Evolutionary conservation across 2,888 invertebrate species (phyloP), one percentile per base, ranked within the genome.

Genomic region (Eupithecia vulgata): DNA sequence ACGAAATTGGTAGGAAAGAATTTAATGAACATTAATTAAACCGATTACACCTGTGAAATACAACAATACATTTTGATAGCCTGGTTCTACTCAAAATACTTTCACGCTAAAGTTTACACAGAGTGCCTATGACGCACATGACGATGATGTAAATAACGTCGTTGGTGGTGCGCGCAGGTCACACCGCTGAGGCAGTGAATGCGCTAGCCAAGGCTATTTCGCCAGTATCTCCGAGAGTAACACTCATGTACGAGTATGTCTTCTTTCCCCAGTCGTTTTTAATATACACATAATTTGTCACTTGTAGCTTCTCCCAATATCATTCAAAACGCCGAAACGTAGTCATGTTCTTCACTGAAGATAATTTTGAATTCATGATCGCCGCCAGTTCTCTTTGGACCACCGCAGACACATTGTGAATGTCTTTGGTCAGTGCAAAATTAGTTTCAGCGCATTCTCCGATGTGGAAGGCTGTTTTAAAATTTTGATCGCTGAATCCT

Each of bases 21-120:
- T 37, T 92, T 92, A 93, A 87, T 93, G 83, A 88, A 92, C 90
- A 92, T 89, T 84, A 88, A 89, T 85, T 87, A 81, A 88, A 86
- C 83, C 83, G 81, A 87, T 87, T 83, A 86, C 83, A 85, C 81
- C 82, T 83, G 80, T 81, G 83, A 87, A 84, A 87, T 80, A 84
- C 72, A 83, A 87, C 80, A 83, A 81, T 82, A 85, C 82, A 80
- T 82, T 80, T 81, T 76, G 77, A 83, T 76, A 81, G 85, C 83
- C 86, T 82, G 83, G 82, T 86, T 88, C 88, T 82, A 85, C 82
- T 80, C 82, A 84, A 83, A 82, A 82, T 81, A 82, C 78, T 83
- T 82, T 82, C 82, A 78, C 76, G 70, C 78, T 79, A 78, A 52
- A 74, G 70, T 78, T 75, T 79, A 21, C 12, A 57, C 13, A 25